Percentiles rank a stretch among this genome's conserved stretches.
Evolutionary conservation across 2,113 vertebrate genomes (phyloP).

Genomic region (Datnioides undecimradiatus): DNA sequence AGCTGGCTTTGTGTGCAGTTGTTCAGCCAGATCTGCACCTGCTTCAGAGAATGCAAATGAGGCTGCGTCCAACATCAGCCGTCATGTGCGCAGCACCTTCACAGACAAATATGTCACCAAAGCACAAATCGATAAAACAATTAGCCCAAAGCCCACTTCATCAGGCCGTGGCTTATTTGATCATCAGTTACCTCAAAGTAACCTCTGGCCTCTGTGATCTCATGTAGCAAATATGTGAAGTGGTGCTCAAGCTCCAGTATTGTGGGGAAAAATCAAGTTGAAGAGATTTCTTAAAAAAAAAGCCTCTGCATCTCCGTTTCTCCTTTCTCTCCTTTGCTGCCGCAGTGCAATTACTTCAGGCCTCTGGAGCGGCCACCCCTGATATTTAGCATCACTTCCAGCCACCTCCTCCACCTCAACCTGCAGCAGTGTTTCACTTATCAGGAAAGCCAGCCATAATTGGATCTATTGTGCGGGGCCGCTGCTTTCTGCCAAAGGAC

Average conservation of each 20-base stretch:
- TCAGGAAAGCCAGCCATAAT: slow-evolving; percentile 54
- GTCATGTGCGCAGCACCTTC: background rate
- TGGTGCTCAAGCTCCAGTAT: slow-evolving; percentile 15
- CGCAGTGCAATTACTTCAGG: slow-evolving; percentile 69
- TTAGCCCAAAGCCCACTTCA: slow-evolving; percentile 28
- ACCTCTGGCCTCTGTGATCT: slow-evolving; percentile 34
- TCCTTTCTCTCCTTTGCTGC: slow-evolving; percentile 40
- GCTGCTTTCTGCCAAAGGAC: slow-evolving; percentile 38
- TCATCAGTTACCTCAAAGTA: slow-evolving; percentile 25
- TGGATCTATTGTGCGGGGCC: slow-evolving; percentile 50
- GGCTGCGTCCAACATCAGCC: background rate
- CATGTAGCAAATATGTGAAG: slow-evolving; percentile 4
- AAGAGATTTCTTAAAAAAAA: slow-evolving; percentile 1
- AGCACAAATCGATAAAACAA: slow-evolving; percentile 23
- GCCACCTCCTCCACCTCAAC: slow-evolving; percentile 49
- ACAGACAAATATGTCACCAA: slow-evolving; percentile 1
- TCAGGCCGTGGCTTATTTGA: slow-evolving; percentile 15
- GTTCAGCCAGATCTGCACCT: slow-evolving; percentile 17
- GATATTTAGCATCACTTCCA: slow-evolving; percentile 66
- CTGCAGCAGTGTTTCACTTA: slow-evolving; percentile 51
- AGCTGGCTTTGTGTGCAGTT: slow-evolving; percentile 46
- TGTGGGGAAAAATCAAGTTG: background rate
- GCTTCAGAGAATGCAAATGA: slow-evolving; percentile 64
- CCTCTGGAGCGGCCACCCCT: slow-evolving; percentile 52
- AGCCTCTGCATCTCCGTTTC: slow-evolving; percentile 28